phyloP scores from a whole-genome alignment of 2,888 invertebrate genomes.

The Syrphus vitripennis region DNA sequence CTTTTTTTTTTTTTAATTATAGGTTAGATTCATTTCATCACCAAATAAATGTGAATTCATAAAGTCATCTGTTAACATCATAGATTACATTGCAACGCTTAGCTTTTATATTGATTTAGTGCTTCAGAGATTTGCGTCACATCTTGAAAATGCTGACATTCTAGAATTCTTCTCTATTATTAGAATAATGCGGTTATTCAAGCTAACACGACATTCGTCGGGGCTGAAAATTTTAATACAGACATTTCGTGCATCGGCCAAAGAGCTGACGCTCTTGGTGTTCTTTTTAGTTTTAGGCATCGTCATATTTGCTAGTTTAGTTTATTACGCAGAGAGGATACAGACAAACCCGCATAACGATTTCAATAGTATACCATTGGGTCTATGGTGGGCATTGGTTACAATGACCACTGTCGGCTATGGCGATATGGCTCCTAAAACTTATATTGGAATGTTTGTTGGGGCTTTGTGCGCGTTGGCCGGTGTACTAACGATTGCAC shows the following conservation, averaged over 20 bases:
- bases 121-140: slow-evolving; percentile 93
- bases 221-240: slow-evolving; percentile 99
- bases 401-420: slow-evolving; percentile 99
- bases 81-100: slow-evolving; percentile 99
- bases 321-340: slow-evolving; percentile 98
- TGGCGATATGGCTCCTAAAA: slow-evolving; percentile 99
- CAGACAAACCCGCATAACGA: slow-evolving; percentile 97
- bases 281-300: slow-evolving; percentile 99
- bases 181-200: slow-evolving; percentile 98
- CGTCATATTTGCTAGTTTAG: slow-evolving; percentile 98
- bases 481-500: slow-evolving; percentile 98
- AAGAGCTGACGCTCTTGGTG: slow-evolving; percentile 96
- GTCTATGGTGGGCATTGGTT: slow-evolving; percentile 99
- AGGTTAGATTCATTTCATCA: slow-evolving; percentile 93
- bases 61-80: slow-evolving; percentile 98
- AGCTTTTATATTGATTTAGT: slow-evolving; percentile 98
- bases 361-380: slow-evolving; percentile 98
- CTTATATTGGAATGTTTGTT: slow-evolving; percentile 99
- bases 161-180: slow-evolving; percentile 99
- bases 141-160: slow-evolving; percentile 96
- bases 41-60: slow-evolving; percentile 97
- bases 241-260: slow-evolving; percentile 97
- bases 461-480: slow-evolving; percentile 98
- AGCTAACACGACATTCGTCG: slow-evolving; percentile 97
- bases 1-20: slow-evolving; percentile 56